Evolutionary conservation across 1,140 invertebrate genomes (phyloP), one percentile per base, ranked within the genome.

Genomic region (Drosophila bifasciata): DNA sequence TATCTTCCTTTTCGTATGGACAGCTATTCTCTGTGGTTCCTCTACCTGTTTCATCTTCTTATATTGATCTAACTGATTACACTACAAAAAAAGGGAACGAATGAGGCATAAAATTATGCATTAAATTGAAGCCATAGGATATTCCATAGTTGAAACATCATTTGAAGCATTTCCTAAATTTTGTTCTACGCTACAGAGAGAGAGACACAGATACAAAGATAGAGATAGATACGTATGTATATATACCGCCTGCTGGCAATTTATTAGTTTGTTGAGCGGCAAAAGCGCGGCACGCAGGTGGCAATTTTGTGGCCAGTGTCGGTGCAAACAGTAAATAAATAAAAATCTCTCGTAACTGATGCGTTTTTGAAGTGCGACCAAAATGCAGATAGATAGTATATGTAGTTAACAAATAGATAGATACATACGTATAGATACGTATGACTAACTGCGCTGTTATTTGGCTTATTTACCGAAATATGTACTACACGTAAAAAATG

Each of bases 251-350:
- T 69, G 66, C 17, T 48, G 44, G 52, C 66, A 76, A 85, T 85
- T 85, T 85, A 86, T 86, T 76, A 76, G 81, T 80, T 86, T 86
- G 69, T 57, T 43, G 58, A 73, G 49, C 46, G 64, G 41, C n/a
- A 50, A 43, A 58, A 49, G n/a, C 53, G 44, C 74, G 59, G 39
- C 69, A 52, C 78, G 69, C 80, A 85, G 81, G 81, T 86, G 81
- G 72, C 83, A 85, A 85, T 85, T 85, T 85, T 86, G 80, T 80
- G 81, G 80, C 81, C 77, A 58, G 58, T 45, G 16, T 51, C 44
- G 44, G 48, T 51, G 57, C 68, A 79, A 85, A 86, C 64, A 81
- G 76, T 85, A 66, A 86, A 85, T 85, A 86, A 86, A 86, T 86
- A 86, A 86, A 86, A 66, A 66, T 57, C 28, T 51, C 40, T 61